These are phyloP conservation scores for Platorchestia sp. DNA, from an alignment of 1,140 invertebrate genomes.

Conservation along the genomic window DNA sequence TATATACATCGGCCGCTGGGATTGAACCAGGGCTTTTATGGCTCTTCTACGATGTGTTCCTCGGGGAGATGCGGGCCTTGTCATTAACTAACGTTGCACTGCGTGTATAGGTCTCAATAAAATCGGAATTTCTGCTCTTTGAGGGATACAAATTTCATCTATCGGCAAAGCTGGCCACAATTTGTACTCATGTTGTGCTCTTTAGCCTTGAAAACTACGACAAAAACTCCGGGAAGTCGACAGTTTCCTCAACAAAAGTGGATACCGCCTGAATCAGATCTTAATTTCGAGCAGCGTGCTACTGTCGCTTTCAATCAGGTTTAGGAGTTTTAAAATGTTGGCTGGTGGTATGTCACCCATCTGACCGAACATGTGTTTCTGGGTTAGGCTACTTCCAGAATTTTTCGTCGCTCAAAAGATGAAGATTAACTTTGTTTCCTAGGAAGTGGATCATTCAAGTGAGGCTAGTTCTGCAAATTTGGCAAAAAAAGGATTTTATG, in stretches of 20 bases:
- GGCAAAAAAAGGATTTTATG: background rate
- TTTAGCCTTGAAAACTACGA: background rate
- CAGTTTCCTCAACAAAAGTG: background rate
- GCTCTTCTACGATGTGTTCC: background rate
- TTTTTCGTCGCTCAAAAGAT: background rate
- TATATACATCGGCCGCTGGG: background rate
- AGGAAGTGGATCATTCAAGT: background rate
- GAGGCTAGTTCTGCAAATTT: background rate
- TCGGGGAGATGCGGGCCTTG: background rate
- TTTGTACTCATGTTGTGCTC: background rate
- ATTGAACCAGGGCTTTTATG: background rate
- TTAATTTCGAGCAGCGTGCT: background rate
- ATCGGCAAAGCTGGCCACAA: background rate
- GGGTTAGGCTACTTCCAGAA: background rate
- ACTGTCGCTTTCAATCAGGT: background rate
- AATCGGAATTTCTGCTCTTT: background rate
- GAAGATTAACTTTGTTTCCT: too few relatives aligned
- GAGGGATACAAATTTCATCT: background rate
- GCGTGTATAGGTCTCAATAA: background rate
- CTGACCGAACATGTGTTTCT: background rate
- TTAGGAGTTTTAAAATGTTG: background rate
- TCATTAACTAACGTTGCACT: background rate
- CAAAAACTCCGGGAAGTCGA: background rate
- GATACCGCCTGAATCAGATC: background rate
- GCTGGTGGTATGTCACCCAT: background rate